Evolutionary conservation across 2,113 vertebrate species (phyloP), one percentile per base, ranked within the genome.

Genomic region (Chaenocephalus aceratus): DNA sequence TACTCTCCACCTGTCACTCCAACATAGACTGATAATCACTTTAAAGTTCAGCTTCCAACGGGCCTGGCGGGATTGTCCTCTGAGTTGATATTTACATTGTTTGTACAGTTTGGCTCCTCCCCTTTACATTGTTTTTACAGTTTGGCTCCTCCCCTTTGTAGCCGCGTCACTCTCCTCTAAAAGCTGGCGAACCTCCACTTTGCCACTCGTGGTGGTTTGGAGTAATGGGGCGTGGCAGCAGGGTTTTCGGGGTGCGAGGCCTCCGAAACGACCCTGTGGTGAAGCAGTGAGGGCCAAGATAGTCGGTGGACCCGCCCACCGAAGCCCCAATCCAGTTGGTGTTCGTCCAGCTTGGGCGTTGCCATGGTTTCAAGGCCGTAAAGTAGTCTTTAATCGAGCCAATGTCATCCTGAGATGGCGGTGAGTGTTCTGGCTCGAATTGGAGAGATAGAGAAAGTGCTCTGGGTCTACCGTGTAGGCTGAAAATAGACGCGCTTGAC

Each of bases 331-430:
- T 79, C 66, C 82, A 75, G 83, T 83, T 92, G 90, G 88, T 92
- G 41, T 30, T 2, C 12, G 3, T 74, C 90, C 92, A 91, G 87
- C 71, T 85, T 74, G 88, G 91, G 89, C 89, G 82, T 90, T 73
- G 41, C 77, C 75, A 82, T 86, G 90, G 91, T 68, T 88, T 86
- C 84, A 59, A 75, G 86, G 65, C 75, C 54, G 18, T 79, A 72
- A 84, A 87, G 81, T 82, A 87, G 90, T 53, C 89, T 93, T 81
- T 93, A 91, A 93, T 93, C 58, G 75, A 86, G 82, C 44, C 12
- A 80, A 80, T 82, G 88, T 92, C 92, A 78, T 91, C 69, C 64
- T 77, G 82, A 84, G 82, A 82, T 75, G 82, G 82, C 54, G 86
- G 91, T 71, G 80, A 85, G 52, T 15, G 79, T 73, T 77, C 66